These are phyloP conservation scores for Spilarctia lutea DNA, from an alignment of 2,888 invertebrate genomes.

Conservation along the genomic window DNA sequence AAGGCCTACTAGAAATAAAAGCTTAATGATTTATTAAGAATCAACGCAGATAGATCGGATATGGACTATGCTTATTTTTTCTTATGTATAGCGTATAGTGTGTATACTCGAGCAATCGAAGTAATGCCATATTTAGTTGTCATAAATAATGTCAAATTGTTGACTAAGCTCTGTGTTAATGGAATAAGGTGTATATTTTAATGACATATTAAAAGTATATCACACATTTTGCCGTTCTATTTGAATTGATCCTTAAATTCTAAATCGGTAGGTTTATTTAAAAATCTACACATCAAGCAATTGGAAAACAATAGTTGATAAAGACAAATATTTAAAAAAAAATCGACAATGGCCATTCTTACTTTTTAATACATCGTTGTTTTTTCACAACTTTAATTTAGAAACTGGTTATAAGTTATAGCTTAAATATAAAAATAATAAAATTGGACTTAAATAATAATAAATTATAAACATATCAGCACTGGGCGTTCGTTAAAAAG, in stretches of 20 bases:
- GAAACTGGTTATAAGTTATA: background rate
- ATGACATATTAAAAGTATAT: background rate
- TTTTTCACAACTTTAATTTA: background rate
- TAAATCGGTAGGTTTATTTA: background rate
- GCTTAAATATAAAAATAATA: background rate
- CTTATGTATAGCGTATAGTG: too few species aligned
- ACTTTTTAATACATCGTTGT: too few species aligned
- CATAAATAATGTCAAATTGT: too few species aligned
- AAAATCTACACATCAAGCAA: background rate
- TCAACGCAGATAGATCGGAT: background rate
- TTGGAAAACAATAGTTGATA: background rate
- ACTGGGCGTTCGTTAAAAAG: conserved; percentile 41
- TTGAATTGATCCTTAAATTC: background rate
- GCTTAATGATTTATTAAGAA: background rate
- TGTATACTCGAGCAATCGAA: too few species aligned
- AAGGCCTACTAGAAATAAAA: too few species aligned
- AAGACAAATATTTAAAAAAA: background rate
- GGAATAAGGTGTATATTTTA: background rate
- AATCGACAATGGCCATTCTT: background rate
- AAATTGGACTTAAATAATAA: background rate
- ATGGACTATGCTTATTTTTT: too few species aligned
- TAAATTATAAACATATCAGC: conserved; percentile 34
- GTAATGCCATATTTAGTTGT: background rate
- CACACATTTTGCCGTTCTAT: background rate
- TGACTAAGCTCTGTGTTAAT: too few species aligned